phyloP scores from a whole-genome alignment of 2,888 invertebrate species.

The Boloria euphrosyne region DNA sequence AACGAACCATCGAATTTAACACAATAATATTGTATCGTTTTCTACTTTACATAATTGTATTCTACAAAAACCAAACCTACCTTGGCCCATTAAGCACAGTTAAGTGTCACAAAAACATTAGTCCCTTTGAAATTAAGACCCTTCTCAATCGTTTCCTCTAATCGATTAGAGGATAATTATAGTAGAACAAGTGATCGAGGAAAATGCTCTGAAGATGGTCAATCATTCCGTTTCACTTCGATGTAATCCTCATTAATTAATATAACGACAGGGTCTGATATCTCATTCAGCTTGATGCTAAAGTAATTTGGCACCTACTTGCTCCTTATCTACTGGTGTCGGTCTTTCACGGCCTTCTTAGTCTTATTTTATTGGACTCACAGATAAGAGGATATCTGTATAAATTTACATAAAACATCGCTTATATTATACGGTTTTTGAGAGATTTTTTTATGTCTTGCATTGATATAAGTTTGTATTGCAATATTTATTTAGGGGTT shows the following conservation, averaged over 20 bases:
- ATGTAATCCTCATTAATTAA: conserved; percentile 40
- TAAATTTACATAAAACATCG: not conserved
- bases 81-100: conserved; percentile 5
- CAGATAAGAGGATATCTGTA: not conserved
- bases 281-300: conserved; percentile 21
- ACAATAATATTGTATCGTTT: too few relatives aligned
- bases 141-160: conserved; percentile 11
- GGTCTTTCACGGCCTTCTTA: not conserved
- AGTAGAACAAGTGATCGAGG: conserved; percentile 34
- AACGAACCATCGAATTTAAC: too few relatives aligned
- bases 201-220: conserved; percentile 22
- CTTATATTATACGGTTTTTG: not conserved
- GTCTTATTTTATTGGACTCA: not conserved
- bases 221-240: conserved; percentile 14
- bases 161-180: conserved; percentile 26
- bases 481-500: too few relatives aligned
- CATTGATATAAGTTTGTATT: too few relatives aligned
- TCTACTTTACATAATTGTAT: too few relatives aligned
- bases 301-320: conserved; percentile 22
- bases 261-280: conserved; percentile 29
- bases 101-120: conserved; percentile 7
- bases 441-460: too few relatives aligned
- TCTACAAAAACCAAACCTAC: conserved; percentile 4
- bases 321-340: conserved; percentile 12
- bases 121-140: not conserved